Evolutionary conservation across 2,113 vertebrate species (phyloP).

Genomic region (Melierax canorus): DNA sequence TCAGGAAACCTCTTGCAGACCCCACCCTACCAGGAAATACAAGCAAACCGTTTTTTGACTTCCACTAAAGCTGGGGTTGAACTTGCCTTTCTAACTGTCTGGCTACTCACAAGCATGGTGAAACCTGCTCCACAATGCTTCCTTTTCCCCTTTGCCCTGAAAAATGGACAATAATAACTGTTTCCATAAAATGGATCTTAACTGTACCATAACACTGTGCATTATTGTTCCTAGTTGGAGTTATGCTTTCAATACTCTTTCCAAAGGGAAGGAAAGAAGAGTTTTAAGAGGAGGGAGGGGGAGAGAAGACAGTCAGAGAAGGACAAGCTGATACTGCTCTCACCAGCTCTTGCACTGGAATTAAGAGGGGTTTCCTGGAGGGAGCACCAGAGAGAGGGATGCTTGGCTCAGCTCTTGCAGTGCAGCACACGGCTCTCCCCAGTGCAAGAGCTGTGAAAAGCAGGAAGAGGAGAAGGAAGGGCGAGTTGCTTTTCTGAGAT

Average conservation of each 20-base stretch:
- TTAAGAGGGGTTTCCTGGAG: not conserved
- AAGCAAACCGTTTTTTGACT: not conserved
- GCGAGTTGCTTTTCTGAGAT: not conserved
- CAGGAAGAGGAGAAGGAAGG: not conserved
- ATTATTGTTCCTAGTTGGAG: not conserved
- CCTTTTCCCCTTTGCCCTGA: not conserved
- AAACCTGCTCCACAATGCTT: not conserved
- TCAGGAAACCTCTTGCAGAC: not conserved
- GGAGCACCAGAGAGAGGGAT: not conserved
- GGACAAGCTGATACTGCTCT: not conserved
- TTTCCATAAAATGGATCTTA: not conserved
- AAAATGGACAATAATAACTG: not conserved
- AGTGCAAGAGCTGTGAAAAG: not conserved
- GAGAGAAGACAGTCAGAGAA: not conserved
- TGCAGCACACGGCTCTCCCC: not conserved
- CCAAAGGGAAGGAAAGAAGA: not conserved
- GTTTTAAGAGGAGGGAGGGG: not conserved
- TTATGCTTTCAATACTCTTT: not conserved
- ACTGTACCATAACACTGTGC: not conserved
- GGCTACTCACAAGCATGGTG: not conserved
- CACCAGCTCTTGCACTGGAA: not conserved
- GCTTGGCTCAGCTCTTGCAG: not conserved
- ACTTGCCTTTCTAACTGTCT: not conserved
- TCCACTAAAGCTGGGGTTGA: not conserved
- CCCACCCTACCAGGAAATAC: not conserved